These are phyloP conservation scores for Drosophila hamatofila DNA, from an alignment of 2,888 invertebrate species.

Conservation along the genomic window DNA sequence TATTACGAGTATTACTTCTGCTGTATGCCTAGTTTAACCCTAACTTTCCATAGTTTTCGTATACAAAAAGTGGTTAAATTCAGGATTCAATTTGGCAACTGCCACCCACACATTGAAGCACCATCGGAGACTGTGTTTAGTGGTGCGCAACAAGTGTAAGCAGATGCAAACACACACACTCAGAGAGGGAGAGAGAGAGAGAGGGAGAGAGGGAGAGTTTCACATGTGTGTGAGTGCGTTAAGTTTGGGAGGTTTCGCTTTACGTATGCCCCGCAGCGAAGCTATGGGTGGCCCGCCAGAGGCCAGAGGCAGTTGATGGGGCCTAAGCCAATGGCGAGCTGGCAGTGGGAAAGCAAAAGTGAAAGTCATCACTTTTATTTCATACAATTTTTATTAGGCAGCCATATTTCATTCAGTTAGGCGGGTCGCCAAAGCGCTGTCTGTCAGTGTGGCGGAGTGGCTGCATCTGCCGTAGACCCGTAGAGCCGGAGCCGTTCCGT, in stretches of 20 bases:
- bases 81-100: slow-evolving; percentile 18
- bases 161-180: slow-evolving; percentile 10
- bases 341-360: slow-evolving; percentile 56
- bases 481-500: neutral
- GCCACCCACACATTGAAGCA: neutral
- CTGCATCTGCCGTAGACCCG: slow-evolving; percentile 33
- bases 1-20: neutral
- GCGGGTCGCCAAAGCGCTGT: slow-evolving; percentile 54
- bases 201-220: neutral
- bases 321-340: slow-evolving; percentile 6
- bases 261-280: slow-evolving; percentile 23
- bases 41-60: neutral
- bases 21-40: neutral
- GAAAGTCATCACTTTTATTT: slow-evolving; percentile 81
- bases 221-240: neutral
- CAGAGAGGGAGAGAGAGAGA: neutral
- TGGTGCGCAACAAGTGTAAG: slow-evolving; percentile 59
- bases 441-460: slow-evolving; percentile 39
- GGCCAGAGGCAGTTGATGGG: neutral
- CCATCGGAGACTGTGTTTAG: neutral
- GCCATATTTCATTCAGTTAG: slow-evolving; percentile 79
- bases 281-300: slow-evolving; percentile 20
- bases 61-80: slow-evolving; percentile 1
- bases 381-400: slow-evolving; percentile 79
- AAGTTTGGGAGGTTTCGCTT: slow-evolving; percentile 39